Percentiles rank a stretch among this genome's conserved stretches.
Evolutionary conservation across 1,140 invertebrate genomes (phyloP).

Genomic region (Eulimnadia texana): DNA sequence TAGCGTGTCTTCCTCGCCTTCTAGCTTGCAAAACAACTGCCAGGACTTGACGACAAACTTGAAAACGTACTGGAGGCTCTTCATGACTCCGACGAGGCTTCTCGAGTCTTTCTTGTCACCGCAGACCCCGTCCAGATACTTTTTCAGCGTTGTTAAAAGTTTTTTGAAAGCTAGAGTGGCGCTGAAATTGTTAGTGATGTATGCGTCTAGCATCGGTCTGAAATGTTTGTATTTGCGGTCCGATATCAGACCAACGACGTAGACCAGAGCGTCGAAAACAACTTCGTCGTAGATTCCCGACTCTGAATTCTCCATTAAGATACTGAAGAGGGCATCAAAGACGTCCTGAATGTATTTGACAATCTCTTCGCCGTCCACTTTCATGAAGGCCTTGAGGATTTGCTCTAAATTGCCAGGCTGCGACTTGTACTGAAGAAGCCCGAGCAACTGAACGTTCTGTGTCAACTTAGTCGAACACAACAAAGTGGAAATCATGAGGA

Average conservation of each 20-base stretch:
- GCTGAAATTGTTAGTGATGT: conserved; percentile 82
- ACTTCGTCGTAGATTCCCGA: conserved; percentile 62
- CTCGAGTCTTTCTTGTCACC: conserved; percentile 26
- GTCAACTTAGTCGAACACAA: conserved; percentile 92
- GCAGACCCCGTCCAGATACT: conserved; percentile 36
- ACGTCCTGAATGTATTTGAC: conserved; percentile 87
- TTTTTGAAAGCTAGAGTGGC: conserved; percentile 82
- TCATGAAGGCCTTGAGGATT: conserved; percentile 55
- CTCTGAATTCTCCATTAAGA: conserved; percentile 61
- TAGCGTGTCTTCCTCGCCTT: conserved; percentile 45
- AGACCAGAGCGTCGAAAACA: conserved; percentile 75
- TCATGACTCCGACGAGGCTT: conserved; percentile 60
- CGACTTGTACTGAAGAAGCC: conserved; percentile 67
- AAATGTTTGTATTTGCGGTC: conserved; percentile 33
- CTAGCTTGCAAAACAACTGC: conserved; percentile 44
- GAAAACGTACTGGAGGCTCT: conserved; percentile 71
- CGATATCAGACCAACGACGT: conserved; percentile 31
- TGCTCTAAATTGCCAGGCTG: conserved; percentile 39
- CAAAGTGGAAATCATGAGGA: conserved; percentile 61
- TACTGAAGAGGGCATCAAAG: conserved; percentile 80
- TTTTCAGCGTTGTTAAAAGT: conserved; percentile 41
- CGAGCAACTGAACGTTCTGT: conserved; percentile 81
- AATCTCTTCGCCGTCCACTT: conserved; percentile 78
- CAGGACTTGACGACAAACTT: conserved; percentile 70
- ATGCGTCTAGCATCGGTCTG: conserved; percentile 69